These are phyloP conservation scores for Aurelia sp. DNA, from an alignment of 30 jellyfish, hydroid and myxozoan genomes.

Conservation along the genomic window DNA sequence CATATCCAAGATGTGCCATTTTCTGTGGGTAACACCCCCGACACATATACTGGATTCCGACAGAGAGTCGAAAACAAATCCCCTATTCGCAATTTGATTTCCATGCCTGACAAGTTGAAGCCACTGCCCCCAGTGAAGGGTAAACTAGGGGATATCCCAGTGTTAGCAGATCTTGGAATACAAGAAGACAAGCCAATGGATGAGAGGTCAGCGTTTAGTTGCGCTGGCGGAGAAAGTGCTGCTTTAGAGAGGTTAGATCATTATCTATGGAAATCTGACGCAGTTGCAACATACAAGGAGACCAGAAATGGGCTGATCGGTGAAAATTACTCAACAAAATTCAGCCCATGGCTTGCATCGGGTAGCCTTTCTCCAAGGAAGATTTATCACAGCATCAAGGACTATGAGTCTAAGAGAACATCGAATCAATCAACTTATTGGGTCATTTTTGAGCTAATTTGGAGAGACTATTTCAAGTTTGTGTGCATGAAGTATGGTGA, in stretches of 20 bases:
- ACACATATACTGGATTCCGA: constrained; percentile 68
- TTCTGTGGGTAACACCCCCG: constrained; percentile 34
- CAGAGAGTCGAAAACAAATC: constrained; percentile 49
- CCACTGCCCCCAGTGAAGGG: constrained; percentile 59
- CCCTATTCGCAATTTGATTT: constrained; percentile 20
- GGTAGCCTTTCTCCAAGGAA: constrained; percentile 77
- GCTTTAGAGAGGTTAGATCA: constrained; percentile 35
- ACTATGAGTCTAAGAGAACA: constrained; percentile 14
- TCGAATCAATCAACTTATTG: constrained; percentile 75
- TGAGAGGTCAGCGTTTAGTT: constrained; percentile 54
- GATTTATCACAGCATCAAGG: constrained; percentile 32
- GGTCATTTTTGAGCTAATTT: constrained; percentile 72
- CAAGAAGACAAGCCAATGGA: constrained; percentile 2
- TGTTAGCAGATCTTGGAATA: constrained; percentile 19
- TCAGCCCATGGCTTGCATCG: constrained; percentile 78
- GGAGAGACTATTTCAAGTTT: constrained; percentile 84
- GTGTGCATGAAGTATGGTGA: constrained; percentile 65
- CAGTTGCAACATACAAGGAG: constrained; percentile 64
- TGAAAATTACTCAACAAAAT: constrained; percentile 69
- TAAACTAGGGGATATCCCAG: constrained; percentile 56
- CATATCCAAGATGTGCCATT: constrained; percentile 61
- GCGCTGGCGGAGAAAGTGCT: constrained; percentile 62
- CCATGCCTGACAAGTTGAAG: constrained; percentile 42
- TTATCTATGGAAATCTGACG: constrained; percentile 73
- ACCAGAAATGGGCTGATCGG: constrained; percentile 81